Evolutionary conservation across 2,113 vertebrate species (phyloP), one percentile per base, ranked within the genome.

Genomic region (Crocuta crocuta): DNA sequence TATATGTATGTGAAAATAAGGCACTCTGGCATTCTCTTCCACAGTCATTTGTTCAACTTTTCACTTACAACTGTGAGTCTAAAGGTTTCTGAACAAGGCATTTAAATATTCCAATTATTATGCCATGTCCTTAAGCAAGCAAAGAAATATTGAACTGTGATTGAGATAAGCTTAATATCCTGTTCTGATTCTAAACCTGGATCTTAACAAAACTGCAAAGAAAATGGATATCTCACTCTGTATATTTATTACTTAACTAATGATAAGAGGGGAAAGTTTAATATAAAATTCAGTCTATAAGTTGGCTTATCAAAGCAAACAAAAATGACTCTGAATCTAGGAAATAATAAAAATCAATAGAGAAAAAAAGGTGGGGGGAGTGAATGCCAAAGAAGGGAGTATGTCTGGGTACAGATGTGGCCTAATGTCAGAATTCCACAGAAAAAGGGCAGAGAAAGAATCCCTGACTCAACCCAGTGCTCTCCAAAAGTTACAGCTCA

Each of bases 131-230:
- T 73, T 84, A 28, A 26, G n/a, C 2, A 96, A 50, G 28, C 43
- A 79, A 80, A 35, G 26, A 58, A n/a, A 73, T n/a, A n/a, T 5
- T 55, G 17, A 74, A 85, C 35, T 83, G 15, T 92, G 88, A 89
- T 19, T 80, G 8, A 89, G n/a, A 78, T 79, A 80, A 79, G 66
- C 4, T 89, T 21, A 74, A 79, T 58, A 58, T 58, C 1, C 1
- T 74, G 28, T 43, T 85, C 63, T 74, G 31, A 81, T 92, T 92
- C 73, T 89, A 74, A 89, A 12, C 31, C n/a, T 88, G 21, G 7
- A 76, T 35, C 28, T 92, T 91, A 94, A 89, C 53, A 86, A 73
- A 89, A 92, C 17, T 43, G 24, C 39, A 24, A 88, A 81, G 82
- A 68, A 80, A 24, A 71, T 26, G 31, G 66, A 53, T 48, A 35